These are phyloP conservation scores for Clepsis dumicolana DNA, from an alignment of 2,888 invertebrate species.

Conservation along the genomic window DNA sequence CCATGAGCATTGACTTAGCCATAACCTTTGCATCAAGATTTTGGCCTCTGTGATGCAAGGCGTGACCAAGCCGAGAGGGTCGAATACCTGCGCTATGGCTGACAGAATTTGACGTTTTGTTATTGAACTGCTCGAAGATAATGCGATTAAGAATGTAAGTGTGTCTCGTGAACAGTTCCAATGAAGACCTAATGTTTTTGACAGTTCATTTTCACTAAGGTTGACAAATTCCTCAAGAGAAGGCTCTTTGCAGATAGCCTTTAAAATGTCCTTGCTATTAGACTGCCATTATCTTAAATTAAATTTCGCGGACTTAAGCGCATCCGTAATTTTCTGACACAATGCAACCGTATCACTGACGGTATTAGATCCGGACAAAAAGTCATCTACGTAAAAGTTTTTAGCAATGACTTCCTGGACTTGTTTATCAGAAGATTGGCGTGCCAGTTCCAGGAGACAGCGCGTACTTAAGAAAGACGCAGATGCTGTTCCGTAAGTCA, in stretches of 20 bases:
- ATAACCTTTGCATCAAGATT: conserved; percentile 19
- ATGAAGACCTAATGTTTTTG: conserved; percentile 36
- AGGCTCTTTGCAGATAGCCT: not conserved
- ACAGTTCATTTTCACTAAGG: conserved; percentile 2
- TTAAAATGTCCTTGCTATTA: conserved; percentile 10
- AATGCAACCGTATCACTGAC: not conserved
- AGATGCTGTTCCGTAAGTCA: not conserved
- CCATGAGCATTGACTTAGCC: not conserved
- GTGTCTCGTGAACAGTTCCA: conserved; percentile 23
- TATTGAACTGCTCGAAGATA: not conserved
- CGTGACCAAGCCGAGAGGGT: conserved; percentile 36
- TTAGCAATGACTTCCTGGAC: not conserved
- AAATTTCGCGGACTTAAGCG: not conserved
- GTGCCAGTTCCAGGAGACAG: not conserved
- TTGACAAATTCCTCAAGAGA: not conserved
- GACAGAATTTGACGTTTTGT: not conserved
- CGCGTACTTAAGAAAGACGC: not conserved
- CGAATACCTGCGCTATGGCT: conserved; percentile 36
- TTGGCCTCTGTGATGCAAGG: conserved; percentile 16
- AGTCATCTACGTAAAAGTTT: not conserved
- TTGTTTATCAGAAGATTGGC: not conserved
- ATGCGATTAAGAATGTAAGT: conserved; percentile 14
- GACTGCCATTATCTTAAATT: conserved; percentile 15
- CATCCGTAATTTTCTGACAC: not conserved
- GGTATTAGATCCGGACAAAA: not conserved